phyloP scores from a whole-genome alignment of 2,797 vertebrate species.

The Basileuterus tristriatus region DNA sequence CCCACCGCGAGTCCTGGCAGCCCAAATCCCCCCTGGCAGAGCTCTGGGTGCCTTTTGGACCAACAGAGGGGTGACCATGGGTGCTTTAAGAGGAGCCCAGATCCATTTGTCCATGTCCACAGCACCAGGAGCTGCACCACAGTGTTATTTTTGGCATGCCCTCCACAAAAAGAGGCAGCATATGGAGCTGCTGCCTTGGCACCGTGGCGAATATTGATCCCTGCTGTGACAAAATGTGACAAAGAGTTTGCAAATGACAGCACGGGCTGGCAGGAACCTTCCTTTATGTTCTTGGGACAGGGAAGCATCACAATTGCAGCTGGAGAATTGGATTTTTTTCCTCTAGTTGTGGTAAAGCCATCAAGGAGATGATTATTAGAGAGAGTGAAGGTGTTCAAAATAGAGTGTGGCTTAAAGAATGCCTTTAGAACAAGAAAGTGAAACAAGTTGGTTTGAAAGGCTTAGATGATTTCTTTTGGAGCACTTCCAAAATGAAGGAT shows the following conservation, averaged over 20 bases:
- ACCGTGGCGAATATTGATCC: slow-evolving; percentile 19
- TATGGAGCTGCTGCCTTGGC: background rate
- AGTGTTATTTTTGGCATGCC: background rate
- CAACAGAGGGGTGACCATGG: rapidly evolving
- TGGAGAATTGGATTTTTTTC: background rate
- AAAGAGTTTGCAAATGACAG: background rate
- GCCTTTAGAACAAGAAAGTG: background rate
- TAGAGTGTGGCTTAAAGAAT: background rate
- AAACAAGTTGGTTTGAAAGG: background rate
- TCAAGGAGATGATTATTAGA: background rate
- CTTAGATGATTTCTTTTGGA: background rate
- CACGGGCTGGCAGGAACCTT: background rate
- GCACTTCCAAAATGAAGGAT: background rate
- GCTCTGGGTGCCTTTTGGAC: background rate
- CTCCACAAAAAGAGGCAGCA: background rate
- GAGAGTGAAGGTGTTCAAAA: background rate
- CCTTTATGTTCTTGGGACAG: background rate
- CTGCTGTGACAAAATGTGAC: slow-evolving; percentile 17
- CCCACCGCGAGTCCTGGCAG: rapidly evolving
- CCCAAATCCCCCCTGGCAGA: rapidly evolving
- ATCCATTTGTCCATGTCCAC: rapidly evolving
- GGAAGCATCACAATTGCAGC: background rate
- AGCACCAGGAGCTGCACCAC: background rate
- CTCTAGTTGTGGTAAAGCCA: background rate
- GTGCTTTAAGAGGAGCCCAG: rapidly evolving